Evolutionary conservation across 2,113 vertebrate species (phyloP), one percentile per base, ranked within the genome.

Genomic region (Lepisosteus oculatus): DNA sequence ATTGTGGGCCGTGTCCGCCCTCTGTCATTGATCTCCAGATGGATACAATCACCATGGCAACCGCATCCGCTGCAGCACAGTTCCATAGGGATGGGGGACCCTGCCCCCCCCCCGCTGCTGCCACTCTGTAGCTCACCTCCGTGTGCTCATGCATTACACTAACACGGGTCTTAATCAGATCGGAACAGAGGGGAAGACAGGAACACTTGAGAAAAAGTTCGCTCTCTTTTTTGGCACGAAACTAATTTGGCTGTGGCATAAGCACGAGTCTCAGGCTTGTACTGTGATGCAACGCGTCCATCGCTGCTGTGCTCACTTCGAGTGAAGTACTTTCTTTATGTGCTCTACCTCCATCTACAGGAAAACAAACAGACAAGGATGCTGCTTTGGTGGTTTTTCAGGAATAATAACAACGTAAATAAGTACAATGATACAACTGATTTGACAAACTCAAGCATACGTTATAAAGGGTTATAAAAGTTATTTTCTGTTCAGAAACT

Each of bases 261-360:
- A 85, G 86, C 85, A 80, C 84, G 81, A 88, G 91, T 91, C 86
- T 91, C 80, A 77, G 88, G 86, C 73, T 88, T 72, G 85, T 83
- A 87, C 88, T 84, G 74, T 84, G 90, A 90, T 74, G 85, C 74
- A 73, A 86, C 86, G 79, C 88, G 86, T 84, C 84, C 78, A 71
- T 81, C 80, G 13, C 6, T 51, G 47, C 80, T 74, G 75, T 81
- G 79, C 86, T 96, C 91, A 98, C 86, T 99, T 99, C 81, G 92
- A 93, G 86, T 94, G 92, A 90, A 99, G 89, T 87, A 79, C 92
- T 92, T 97, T 99, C 94, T 97, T 99, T 85, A 99, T 97, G 84
- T 97, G 94, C 80, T 98, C 97, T 76, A 98, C 94, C 82, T 99
- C 97, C 93, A 98, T 94, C 96, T 99, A 84, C 6, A 57, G 8